Evolutionary conservation across 2,113 vertebrate species (phyloP), one percentile per base, ranked within the genome.

Genomic region (Phalacrocorax pelagicus): DNA sequence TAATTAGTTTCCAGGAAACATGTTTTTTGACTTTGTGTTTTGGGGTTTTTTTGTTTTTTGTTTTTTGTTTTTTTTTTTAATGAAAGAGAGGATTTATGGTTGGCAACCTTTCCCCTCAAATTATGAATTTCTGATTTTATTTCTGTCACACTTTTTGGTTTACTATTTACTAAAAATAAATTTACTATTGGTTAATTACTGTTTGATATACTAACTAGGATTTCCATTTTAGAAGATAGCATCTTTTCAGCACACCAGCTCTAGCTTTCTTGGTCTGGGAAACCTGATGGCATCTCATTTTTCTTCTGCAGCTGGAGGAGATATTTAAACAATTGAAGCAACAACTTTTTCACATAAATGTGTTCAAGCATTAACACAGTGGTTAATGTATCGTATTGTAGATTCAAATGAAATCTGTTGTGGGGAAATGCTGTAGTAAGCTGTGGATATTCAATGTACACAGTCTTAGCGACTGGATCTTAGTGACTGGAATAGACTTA

Each of bases 31-130:
- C 38, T 38, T 38, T 38, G 38, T 38, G 38, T 38, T 38, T 38
- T 38, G 38, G 38, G 38, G 38, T n/a, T n/a, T n/a, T n/a, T 38
- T 38, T 11, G 42, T 42, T 42, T 42, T 42, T 14, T 42, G 42
- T 42, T 79, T 74, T 82, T 34, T 32, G 38, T 34, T 21, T 23
- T 7, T 51, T 81, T 15, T 51, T 22, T 3, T 73, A 8, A 20
- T 2, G 1, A 47, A 16, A n/a, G 18, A 26, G 5, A 38, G 2
- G 1, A 23, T 49, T 72, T 67, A 18, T 22, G 17, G 1, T 47
- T 62, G 42, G 18, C 21, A 78, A 3, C 5, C 8, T 91, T 75
- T 55, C 24, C 2, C 14, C 24, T 36, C 63, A 55, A 86, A 16
- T 20, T 86, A 12, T 46, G 13, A 32, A 54, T 30, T 69, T 51